phyloP scores from a whole-genome alignment of 2,113 vertebrate genomes.

The Rutilus rutilus region DNA sequence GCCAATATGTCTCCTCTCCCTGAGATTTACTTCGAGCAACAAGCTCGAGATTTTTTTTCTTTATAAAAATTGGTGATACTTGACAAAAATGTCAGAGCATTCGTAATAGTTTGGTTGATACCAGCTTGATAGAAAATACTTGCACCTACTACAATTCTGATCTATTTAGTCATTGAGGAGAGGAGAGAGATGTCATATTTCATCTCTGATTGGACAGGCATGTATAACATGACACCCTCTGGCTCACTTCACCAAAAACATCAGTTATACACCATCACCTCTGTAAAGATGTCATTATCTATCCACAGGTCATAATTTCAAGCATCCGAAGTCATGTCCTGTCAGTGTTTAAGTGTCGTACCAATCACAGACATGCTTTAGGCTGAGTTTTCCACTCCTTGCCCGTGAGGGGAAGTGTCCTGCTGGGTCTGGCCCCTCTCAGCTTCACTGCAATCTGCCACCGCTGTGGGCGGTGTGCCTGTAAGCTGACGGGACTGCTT shows the following conservation, averaged over 20 bases:
- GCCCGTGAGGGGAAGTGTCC: conserved; percentile 72
- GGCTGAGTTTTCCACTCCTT: conserved; percentile 50
- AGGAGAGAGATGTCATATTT: conserved; percentile 20
- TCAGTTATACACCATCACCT: neutral
- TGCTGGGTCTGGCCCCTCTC: conserved; percentile 68
- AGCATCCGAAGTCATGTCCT: neutral
- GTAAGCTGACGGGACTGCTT: conserved; percentile 33
- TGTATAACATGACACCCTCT: neutral
- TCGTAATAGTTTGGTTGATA: neutral
- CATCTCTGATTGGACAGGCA: conserved; percentile 22
- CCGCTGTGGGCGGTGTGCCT: conserved; percentile 55
- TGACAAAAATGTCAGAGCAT: conserved; percentile 6
- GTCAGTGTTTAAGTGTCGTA: neutral
- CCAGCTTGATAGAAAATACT: neutral
- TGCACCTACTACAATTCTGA: conserved; percentile 41
- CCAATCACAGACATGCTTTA: conserved; percentile 30
- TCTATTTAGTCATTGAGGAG: conserved; percentile 48
- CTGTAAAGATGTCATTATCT: conserved; percentile 1
- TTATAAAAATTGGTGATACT: neutral
- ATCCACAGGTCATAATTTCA: conserved; percentile 6
- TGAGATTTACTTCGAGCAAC: neutral
- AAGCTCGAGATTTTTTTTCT: neutral
- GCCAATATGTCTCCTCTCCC: neutral
- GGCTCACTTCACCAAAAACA: neutral
- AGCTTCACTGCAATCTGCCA: conserved; percentile 68